phyloP scores from a whole-genome alignment of 2,888 invertebrate genomes.

The Drosophila colorata region DNA sequence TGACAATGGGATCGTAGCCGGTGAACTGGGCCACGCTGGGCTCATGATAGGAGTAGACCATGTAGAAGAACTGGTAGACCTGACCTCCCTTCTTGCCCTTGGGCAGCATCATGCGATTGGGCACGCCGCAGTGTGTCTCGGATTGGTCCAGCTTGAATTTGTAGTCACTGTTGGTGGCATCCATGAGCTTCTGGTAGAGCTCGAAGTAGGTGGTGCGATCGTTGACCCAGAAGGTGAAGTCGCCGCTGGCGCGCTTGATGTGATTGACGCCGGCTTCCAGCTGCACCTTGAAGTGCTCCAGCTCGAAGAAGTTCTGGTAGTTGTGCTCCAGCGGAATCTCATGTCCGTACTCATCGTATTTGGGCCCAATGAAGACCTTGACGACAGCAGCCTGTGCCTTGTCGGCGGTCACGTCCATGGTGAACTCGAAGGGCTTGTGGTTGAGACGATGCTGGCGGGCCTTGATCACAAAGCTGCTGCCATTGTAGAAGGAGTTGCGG shows the following conservation, averaged over 20 bases:
- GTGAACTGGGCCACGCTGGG: slow-evolving; percentile 85
- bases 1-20: slow-evolving; percentile 86
- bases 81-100: slow-evolving; percentile 88
- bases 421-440: slow-evolving; percentile 88
- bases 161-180: slow-evolving; percentile 85
- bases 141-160: slow-evolving; percentile 86
- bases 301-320: slow-evolving; percentile 88
- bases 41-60: slow-evolving; percentile 86
- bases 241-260: slow-evolving; percentile 87
- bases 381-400: slow-evolving; percentile 88
- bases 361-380: slow-evolving; percentile 90
- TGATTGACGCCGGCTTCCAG: slow-evolving; percentile 87
- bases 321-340: slow-evolving; percentile 87
- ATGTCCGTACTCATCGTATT: slow-evolving; percentile 87
- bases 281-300: slow-evolving; percentile 89
- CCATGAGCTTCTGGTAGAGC: slow-evolving; percentile 86
- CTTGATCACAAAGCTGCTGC: slow-evolving; percentile 85
- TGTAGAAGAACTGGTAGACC: slow-evolving; percentile 88
- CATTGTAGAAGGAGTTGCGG: slow-evolving; percentile 78
- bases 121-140: slow-evolving; percentile 87
- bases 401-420: slow-evolving; percentile 87
- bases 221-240: slow-evolving; percentile 88
- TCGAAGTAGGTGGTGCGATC: slow-evolving; percentile 87
- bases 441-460: slow-evolving; percentile 88
- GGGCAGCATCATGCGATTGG: slow-evolving; percentile 88